These are phyloP conservation scores for Clivina fossor DNA, from an alignment of 2,888 invertebrate genomes.

Conservation along the genomic window DNA sequence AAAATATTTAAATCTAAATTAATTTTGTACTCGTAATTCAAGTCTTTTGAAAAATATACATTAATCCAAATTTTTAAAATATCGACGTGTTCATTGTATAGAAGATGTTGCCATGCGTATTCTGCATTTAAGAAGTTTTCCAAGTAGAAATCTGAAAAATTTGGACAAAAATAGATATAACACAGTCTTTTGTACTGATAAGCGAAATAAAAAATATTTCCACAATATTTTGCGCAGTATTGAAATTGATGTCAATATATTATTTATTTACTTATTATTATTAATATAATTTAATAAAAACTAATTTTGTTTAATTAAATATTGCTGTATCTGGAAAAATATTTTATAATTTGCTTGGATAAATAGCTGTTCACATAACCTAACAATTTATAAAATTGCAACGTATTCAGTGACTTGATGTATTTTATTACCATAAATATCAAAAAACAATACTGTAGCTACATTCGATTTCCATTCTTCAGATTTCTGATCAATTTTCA, in stretches of 20 bases:
- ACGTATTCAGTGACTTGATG: conserved; percentile 13
- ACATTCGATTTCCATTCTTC: conserved; percentile 60
- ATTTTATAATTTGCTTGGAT: too few relatives aligned
- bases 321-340: too few relatives aligned
- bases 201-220: too few relatives aligned
- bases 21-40: conserved; percentile 50
- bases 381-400: too few relatives aligned
- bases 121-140: conserved; percentile 56
- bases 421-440: conserved; percentile 60
- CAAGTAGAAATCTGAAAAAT: conserved; percentile 58
- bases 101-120: conserved; percentile 63
- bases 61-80: conserved; percentile 65
- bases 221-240: too few relatives aligned
- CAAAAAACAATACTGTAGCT: conserved; percentile 61
- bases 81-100: conserved; percentile 62
- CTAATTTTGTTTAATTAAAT: too few relatives aligned
- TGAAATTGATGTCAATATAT: too few relatives aligned
- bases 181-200: too few relatives aligned
- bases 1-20: conserved; percentile 49
- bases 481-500: conserved; percentile 55
- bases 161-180: too few relatives aligned
- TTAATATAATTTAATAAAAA: too few relatives aligned
- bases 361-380: too few relatives aligned
- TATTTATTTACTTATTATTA: too few relatives aligned
- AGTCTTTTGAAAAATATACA: conserved; percentile 55